Percentiles rank a stretch among this genome's conserved stretches.
phyloP scores from a whole-genome alignment of 2,797 vertebrate species.

The Lophius americanus region DNA sequence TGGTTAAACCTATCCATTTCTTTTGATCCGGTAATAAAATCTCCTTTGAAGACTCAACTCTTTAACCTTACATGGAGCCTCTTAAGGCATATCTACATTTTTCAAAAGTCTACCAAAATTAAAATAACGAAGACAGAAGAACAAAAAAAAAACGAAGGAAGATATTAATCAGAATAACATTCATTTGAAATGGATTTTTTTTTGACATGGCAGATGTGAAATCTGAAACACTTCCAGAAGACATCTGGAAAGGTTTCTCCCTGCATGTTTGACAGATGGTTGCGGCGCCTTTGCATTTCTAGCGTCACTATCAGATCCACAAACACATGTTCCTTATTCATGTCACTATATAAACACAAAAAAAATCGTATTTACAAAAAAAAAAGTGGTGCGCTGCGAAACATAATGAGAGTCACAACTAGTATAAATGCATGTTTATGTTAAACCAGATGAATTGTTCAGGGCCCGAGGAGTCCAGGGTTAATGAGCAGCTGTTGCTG shows the following conservation, averaged over 20 bases:
- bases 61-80: background rate
- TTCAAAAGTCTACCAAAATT: background rate
- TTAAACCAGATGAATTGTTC: constrained; percentile 32
- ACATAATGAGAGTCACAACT: constrained; percentile 1
- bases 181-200: background rate
- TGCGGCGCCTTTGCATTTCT: background rate
- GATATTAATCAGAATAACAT: background rate
- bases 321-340: background rate
- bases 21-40: background rate
- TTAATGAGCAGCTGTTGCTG: constrained; percentile 79
- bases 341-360: background rate
- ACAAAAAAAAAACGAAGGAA: background rate
- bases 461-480: constrained; percentile 31
- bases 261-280: constrained; percentile 58
- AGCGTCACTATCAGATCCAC: background rate
- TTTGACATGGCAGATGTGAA: background rate
- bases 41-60: background rate
- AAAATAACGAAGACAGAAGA: background rate
- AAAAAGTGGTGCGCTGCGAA: background rate
- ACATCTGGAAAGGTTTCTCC: constrained; percentile 44
- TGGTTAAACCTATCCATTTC: too few species aligned
- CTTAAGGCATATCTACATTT: background rate
- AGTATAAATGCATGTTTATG: constrained; percentile 36
- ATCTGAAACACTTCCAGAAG: constrained; percentile 29
- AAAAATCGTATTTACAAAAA: background rate